These are phyloP conservation scores for Phenganax marumi DNA, from an alignment of 92 coral and sea anemone species.

Conservation along the genomic window DNA sequence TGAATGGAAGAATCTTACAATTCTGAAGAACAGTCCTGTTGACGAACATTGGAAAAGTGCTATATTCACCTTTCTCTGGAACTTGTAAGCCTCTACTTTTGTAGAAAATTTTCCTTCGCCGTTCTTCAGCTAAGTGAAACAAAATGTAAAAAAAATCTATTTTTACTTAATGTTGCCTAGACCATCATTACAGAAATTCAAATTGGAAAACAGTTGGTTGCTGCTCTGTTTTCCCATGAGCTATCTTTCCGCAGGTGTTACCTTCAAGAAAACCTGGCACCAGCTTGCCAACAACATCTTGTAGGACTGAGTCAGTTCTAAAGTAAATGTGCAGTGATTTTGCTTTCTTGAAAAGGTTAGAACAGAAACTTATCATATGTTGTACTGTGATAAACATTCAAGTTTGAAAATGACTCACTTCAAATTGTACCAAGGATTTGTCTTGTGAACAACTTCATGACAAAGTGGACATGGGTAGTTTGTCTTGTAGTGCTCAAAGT, in stretches of 20 bases:
- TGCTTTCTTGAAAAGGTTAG: too few species aligned
- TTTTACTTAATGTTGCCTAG: background rate
- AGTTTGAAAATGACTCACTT: slow-evolving; percentile 50
- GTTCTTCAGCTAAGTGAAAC: slow-evolving; percentile 68
- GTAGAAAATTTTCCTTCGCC: slow-evolving; percentile 74
- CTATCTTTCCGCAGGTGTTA: slow-evolving; percentile 31
- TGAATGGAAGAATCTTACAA: background rate
- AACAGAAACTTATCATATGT: too few species aligned
- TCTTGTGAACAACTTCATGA: slow-evolving; percentile 73
- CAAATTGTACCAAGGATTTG: slow-evolving; percentile 84
- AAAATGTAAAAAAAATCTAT: background rate
- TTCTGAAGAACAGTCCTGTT: background rate
- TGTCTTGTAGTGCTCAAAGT: slow-evolving; percentile 69
- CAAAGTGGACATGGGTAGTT: slow-evolving; percentile 74
- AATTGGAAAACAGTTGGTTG: too few species aligned
- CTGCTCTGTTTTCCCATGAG: background rate
- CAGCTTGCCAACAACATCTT: slow-evolving; percentile 81
- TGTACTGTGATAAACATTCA: background rate
- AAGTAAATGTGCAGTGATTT: background rate
- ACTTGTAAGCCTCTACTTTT: slow-evolving; percentile 69
- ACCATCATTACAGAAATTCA: background rate
- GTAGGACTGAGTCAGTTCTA: slow-evolving; percentile 87
- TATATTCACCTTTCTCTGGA: slow-evolving; percentile 60
- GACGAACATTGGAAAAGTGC: background rate
- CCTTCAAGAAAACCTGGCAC: slow-evolving; percentile 84